Evolutionary conservation across 2,888 invertebrate species (phyloP), one percentile per base, ranked within the genome.

Genomic region (Clepsis dumicolana): DNA sequence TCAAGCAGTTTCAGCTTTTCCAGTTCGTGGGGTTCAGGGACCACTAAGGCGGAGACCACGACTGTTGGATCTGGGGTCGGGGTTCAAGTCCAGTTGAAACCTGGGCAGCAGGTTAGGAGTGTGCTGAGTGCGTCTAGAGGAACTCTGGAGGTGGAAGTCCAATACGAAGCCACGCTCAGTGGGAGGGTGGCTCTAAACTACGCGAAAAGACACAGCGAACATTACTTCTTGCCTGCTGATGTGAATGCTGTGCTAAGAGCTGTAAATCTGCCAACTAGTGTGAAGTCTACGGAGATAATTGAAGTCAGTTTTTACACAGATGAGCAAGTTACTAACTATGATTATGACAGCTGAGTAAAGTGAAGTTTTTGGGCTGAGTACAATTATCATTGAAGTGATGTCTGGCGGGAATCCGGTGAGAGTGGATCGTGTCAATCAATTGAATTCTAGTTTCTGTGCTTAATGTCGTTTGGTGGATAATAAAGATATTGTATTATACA

Each of bases 171-270:
- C 5, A 50, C 21, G 21, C 14, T 50, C 2, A 24, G 24, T n/a
- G 64, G 64, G 0, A 7, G 18, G 8, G 44, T 59, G n/a, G 44
- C 64, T 8, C 1, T 16, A 1, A 54, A 64, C 16, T 64, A 64
- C n/a, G 41, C 21, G 0, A 21, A 27, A 1, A 16, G 12, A 14
- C 21, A 24, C 24, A 24, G 18, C 5, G 64, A 56, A 1, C 64
- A 64, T 5, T 32, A 64, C 5, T 64, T 64, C 56, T 64, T 44
- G 54, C 14, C 21, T 4, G 44, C 27, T n/a, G 64, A 64, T 24
- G 21, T 64, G n/a, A 64, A 64, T 10, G 54, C 54, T 10, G 64
- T 64, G 10, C 27, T 64, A 44, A 32, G 38, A 12, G 21, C 4
- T 1, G 29, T 29, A 4, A 44, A 32, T 1, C 21, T 18, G 18